Evolutionary conservation across 2,797 vertebrate genomes (phyloP), one percentile per base, ranked within the genome.

Genomic region (Dipus sagitta): DNA sequence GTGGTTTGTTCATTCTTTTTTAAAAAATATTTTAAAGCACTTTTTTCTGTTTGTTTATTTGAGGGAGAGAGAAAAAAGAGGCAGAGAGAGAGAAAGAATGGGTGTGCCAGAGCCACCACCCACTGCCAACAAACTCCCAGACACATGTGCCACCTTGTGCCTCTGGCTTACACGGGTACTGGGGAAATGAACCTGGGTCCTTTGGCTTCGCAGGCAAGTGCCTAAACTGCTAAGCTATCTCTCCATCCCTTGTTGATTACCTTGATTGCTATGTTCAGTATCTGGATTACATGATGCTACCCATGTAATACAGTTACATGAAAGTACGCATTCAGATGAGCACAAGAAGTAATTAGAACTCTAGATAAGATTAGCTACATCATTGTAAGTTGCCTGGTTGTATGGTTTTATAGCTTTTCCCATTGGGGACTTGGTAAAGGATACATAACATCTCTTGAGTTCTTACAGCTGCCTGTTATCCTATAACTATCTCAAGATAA

Each of bases 401-500:
- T 85, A 3, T 42, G 54, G 42, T 79, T 79, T 93, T 79, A 6
- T 78, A 77, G 42, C 74, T 91, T 91, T 84, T 83, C 32, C 67
- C 65, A 15, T 62, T 70, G 34, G 62, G 83, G 81, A 58, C 54
- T 64, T 58, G 23, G 3, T 67, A 82, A 71, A 87, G 47, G 26
- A 30, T 75, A 71, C 28, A 38, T 24, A 65, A n/a, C 38, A 26
- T 86, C 9, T 77, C 8, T 85, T 65, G 54, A 72, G 76, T 93
- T 93, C 80, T 88, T 89, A 75, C 17, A 65, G 30, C n/a, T 92
- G 14, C 26, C 2, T 52, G 24, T 92, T 81, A 65, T 65, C 88
- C 4, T 67, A 26, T 79, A 77, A 52, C 90, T 88, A 80, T 47
- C 32, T 58, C 85, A 82, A 84, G 92, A 68, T 81, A 42, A 95